Percentiles rank a stretch among this genome's conserved stretches.
Conservation (phyloP, 64 coral and sea anemone genomes). For the Pachyseris speciosa region DNA sequence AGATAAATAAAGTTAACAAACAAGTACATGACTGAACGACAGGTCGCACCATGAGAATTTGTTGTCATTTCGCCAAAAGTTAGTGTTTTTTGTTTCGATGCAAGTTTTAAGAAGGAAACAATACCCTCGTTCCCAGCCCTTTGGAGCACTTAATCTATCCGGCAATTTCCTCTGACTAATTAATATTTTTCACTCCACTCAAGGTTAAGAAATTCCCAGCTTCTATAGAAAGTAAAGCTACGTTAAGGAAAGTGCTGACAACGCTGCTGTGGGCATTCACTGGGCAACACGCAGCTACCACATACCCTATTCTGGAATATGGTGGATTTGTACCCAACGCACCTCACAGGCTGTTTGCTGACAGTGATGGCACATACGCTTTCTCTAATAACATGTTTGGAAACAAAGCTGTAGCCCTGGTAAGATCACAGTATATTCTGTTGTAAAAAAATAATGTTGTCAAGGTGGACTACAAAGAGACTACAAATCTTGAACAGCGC, state of each 20-base stretch:
- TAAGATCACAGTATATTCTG: slow-evolving; percentile 8
- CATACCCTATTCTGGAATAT: slow-evolving; percentile 90
- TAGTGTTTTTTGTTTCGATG: too few relatives aligned
- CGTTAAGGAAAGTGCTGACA: slow-evolving; percentile 46
- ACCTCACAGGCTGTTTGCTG: slow-evolving; percentile 90
- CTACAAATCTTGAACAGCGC: too few relatives aligned
- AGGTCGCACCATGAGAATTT: too few relatives aligned
- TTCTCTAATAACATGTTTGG: slow-evolving; percentile 97
- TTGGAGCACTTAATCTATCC: too few relatives aligned
- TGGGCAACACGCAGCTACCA: slow-evolving; percentile 82
- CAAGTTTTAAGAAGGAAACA: too few relatives aligned
- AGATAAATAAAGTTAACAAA: too few relatives aligned
- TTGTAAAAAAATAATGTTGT: neutral
- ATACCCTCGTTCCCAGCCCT: too few relatives aligned
- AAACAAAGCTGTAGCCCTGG: slow-evolving; percentile 95
- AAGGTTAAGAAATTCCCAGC: slow-evolving; percentile 87
- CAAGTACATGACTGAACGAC: too few relatives aligned
- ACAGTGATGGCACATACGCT: slow-evolving; percentile 47
- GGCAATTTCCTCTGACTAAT: too few relatives aligned
- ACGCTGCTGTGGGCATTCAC: slow-evolving; percentile 86
- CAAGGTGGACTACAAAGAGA: neutral
- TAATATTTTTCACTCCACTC: neutral
- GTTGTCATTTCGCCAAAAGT: too few relatives aligned
- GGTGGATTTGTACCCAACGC: slow-evolving; percentile 92
- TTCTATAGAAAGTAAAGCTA: slow-evolving; percentile 41